Evolutionary conservation across 2,113 vertebrate genomes (phyloP).

Genomic region (Centropristis striata): DNA sequence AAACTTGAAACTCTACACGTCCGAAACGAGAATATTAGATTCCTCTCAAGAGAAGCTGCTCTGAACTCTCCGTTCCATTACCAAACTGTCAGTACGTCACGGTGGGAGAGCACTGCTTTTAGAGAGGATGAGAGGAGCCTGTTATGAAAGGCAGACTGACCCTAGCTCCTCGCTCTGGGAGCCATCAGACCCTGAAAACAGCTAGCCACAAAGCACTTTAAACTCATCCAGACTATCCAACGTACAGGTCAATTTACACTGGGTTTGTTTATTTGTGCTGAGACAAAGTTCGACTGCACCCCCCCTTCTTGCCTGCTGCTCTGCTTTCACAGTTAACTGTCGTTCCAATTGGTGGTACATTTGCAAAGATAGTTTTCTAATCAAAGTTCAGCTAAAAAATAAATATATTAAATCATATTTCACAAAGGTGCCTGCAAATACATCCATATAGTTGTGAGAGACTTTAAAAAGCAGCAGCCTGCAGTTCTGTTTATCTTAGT

Average conservation of each 20-base stretch:
- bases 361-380: not conserved
- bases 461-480: not conserved
- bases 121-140: slow-evolving; percentile 57
- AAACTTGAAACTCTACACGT: slow-evolving; percentile 20
- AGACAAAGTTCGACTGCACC: not conserved
- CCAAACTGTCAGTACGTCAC: slow-evolving; percentile 61
- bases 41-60: slow-evolving; percentile 53
- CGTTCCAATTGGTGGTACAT: not conserved
- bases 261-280: slow-evolving; percentile 30
- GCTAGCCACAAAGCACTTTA: slow-evolving; percentile 29
- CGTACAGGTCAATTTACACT: slow-evolving; percentile 27
- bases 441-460: not conserved
- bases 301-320: not conserved
- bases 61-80: slow-evolving; percentile 64
- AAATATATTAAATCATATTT: not conserved
- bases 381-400: slow-evolving; percentile 4
- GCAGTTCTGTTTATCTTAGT: not conserved
- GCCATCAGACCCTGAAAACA: slow-evolving; percentile 40
- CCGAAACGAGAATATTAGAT: slow-evolving; percentile 49
- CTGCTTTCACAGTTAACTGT: not conserved
- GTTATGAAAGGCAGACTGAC: slow-evolving; percentile 58
- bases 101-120: slow-evolving; percentile 60
- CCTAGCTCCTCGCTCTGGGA: slow-evolving; percentile 43
- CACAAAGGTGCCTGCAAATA: not conserved
- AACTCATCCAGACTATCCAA: slow-evolving; percentile 13